Percentiles rank a stretch among this genome's conserved stretches.
phyloP scores from a whole-genome alignment of 1,140 invertebrate genomes.

The Hylyphantes graminicola region DNA sequence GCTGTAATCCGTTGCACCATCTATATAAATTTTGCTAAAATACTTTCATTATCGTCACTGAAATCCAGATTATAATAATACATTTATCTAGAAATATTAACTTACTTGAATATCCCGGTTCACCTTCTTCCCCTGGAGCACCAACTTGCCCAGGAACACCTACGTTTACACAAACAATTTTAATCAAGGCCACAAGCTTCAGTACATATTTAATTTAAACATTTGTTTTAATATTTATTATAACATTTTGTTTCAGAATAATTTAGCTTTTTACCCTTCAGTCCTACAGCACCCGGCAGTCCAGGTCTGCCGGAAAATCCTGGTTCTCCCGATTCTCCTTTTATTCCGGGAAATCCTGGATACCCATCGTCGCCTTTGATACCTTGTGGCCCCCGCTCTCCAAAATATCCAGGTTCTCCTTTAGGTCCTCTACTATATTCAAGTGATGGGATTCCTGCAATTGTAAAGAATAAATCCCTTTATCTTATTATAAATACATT shows the following conservation, averaged over 20 bases:
- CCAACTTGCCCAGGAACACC: conserved; percentile 1
- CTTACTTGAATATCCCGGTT: conserved; percentile 10
- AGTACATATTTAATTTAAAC: not conserved
- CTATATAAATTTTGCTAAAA: no score
- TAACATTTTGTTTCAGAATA: not conserved
- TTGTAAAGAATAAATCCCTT: not conserved
- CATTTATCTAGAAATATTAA: not conserved
- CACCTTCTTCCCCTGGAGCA: conserved; percentile 13
- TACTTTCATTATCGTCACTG: no score
- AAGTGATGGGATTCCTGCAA: conserved; percentile 36
- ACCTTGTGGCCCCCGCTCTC: conserved; percentile 68
- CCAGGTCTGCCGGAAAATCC: conserved; percentile 49
- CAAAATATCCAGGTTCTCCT: conserved; percentile 56
- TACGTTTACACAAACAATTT: not conserved
- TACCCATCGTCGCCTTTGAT: conserved; percentile 33
- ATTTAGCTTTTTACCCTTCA: conserved; percentile 19
- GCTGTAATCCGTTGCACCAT: no score
- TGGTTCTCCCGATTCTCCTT: conserved; percentile 38
- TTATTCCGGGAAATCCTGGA: conserved; percentile 41
- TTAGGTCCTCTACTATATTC: conserved; percentile 45
- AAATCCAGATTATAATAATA: not conserved
- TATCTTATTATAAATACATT: not conserved
- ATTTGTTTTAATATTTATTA: not conserved
- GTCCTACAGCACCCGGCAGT: conserved; percentile 7
- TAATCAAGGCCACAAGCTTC: not conserved